These are phyloP conservation scores for Actinostola sp. DNA, from an alignment of 92 coral and sea anemone genomes.

Conservation along the genomic window DNA sequence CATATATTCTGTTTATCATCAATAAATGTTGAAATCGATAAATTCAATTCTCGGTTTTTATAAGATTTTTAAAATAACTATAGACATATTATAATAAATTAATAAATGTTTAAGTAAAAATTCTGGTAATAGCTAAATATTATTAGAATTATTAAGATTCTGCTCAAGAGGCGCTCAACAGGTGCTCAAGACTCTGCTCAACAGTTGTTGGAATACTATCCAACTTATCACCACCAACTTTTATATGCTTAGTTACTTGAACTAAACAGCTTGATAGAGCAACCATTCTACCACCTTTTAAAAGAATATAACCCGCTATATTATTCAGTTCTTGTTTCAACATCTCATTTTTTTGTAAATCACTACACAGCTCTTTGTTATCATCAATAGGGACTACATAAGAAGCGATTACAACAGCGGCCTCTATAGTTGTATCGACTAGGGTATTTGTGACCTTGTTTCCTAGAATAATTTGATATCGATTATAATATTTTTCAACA, in stretches of 20 bases:
- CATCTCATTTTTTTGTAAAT: constrained; percentile 5
- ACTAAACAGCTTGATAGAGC: constrained; percentile 3
- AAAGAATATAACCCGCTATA: constrained; percentile 4
- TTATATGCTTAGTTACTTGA: constrained; percentile 9
- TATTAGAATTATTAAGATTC: neutral
- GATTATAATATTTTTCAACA: constrained; percentile 30
- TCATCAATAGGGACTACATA: constrained; percentile 16
- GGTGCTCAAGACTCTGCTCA: constrained; percentile 1
- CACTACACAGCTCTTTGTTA: neutral
- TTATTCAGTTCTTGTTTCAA: constrained; percentile 1
- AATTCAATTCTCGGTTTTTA: too few relatives aligned
- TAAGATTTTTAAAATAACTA: too few relatives aligned
- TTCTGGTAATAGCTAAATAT: too few relatives aligned
- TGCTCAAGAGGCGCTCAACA: constrained; percentile 3
- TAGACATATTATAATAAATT: too few relatives aligned
- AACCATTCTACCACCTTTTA: constrained; percentile 4
- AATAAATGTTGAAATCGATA: too few relatives aligned
- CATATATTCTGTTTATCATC: too few relatives aligned
- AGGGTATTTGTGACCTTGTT: neutral
- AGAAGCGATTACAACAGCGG: constrained; percentile 5
- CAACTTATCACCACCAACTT: neutral
- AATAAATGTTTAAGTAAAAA: too few relatives aligned
- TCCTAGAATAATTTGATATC: constrained; percentile 27
- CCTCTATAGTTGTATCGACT: constrained; percentile 18
- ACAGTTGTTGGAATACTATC: neutral